Percentiles rank a stretch among this genome's conserved stretches.
phyloP scores from a whole-genome alignment of 2,797 vertebrate species.

The Pyrocephalus nanus region DNA sequence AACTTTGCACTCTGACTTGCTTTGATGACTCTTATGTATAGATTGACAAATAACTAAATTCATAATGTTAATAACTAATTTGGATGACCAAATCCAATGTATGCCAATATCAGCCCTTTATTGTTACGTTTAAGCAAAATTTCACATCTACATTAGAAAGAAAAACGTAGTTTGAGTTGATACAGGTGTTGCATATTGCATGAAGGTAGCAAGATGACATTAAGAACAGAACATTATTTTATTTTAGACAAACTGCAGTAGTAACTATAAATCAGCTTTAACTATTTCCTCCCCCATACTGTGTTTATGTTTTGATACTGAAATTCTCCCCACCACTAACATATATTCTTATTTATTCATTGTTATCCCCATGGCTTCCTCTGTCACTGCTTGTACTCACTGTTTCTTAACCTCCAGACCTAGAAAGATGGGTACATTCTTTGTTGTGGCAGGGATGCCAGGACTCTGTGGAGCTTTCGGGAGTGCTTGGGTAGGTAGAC shows the following conservation, averaged over 20 bases:
- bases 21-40: neutral
- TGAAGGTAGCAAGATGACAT: slow-evolving; percentile 65
- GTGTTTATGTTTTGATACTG: slow-evolving; percentile 52
- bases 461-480: neutral
- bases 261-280: slow-evolving; percentile 59
- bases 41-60: slow-evolving; percentile 48
- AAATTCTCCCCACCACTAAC: neutral
- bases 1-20: neutral
- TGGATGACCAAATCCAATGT: slow-evolving; percentile 28
- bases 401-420: neutral
- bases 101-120: slow-evolving; percentile 42
- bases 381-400: neutral
- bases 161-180: slow-evolving; percentile 62
- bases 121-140: slow-evolving; percentile 67
- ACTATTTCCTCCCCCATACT: neutral
- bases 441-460: neutral
- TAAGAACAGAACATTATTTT: slow-evolving; percentile 44
- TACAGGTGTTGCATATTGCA: slow-evolving; percentile 49
- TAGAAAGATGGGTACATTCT: neutral
- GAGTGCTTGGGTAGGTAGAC: slow-evolving; percentile 1
- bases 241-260: slow-evolving; percentile 44
- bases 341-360: neutral
- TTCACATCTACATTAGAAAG: slow-evolving; percentile 64
- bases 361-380: neutral
- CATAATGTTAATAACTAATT: neutral